Percentiles rank a stretch among this genome's conserved stretches.
phyloP scores from a whole-genome alignment of 2,888 invertebrate species.

The Limnephilus lunatus region DNA sequence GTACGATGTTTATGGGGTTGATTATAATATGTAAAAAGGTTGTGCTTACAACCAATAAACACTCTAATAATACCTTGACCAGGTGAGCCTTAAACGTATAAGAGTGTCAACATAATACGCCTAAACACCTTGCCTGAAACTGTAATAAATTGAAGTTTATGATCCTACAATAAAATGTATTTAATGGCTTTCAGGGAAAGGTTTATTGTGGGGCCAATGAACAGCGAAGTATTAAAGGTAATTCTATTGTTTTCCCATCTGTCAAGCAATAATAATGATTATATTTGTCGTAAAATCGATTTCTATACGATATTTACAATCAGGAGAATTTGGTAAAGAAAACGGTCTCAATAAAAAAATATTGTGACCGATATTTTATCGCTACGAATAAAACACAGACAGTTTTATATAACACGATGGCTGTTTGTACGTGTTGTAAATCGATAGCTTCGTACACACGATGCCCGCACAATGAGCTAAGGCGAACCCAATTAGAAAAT shows the following conservation, averaged over 20 bases:
- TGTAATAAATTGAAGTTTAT: not conserved
- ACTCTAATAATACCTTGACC: not conserved
- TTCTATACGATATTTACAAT: too few relatives aligned
- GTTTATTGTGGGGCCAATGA: not conserved
- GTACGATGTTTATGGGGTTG: too few relatives aligned
- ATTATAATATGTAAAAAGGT: not conserved
- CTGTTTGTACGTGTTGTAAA: too few relatives aligned
- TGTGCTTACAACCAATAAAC: not conserved
- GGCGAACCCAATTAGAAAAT: too few relatives aligned
- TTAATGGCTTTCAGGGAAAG: not conserved
- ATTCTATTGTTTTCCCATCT: not conserved
- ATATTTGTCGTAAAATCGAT: not conserved
- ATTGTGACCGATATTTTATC: too few relatives aligned
- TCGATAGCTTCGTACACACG: too few relatives aligned
- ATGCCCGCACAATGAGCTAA: too few relatives aligned
- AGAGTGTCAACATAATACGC: not conserved
- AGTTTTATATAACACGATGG: too few relatives aligned
- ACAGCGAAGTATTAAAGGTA: not conserved
- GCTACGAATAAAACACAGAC: too few relatives aligned
- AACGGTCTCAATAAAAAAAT: not conserved
- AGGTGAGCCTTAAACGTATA: not conserved
- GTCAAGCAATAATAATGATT: not conserved
- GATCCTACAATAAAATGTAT: not conserved
- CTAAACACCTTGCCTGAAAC: not conserved
- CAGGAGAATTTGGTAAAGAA: not conserved